Evolutionary conservation across 2,113 vertebrate species (phyloP).

Genomic region (Conger conger): DNA sequence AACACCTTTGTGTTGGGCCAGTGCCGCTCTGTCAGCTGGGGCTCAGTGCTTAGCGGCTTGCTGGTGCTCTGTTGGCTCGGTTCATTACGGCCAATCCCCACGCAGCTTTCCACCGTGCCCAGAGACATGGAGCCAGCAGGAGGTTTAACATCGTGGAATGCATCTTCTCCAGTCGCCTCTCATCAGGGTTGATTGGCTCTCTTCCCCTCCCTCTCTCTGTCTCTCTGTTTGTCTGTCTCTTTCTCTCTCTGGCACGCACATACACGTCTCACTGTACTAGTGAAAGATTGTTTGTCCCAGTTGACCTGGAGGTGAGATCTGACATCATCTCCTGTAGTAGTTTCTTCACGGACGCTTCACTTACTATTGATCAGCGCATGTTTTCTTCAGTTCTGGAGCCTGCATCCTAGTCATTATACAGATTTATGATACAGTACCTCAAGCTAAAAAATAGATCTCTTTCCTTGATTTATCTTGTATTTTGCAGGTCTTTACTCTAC

Average conservation of each 20-base stretch:
- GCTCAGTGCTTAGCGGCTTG: neutral
- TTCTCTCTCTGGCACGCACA: neutral
- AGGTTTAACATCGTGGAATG: neutral
- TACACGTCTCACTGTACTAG: conserved; percentile 9
- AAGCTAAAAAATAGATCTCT: neutral
- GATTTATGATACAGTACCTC: neutral
- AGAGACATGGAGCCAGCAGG: conserved; percentile 30
- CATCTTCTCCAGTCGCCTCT: neutral
- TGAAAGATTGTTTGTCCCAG: neutral
- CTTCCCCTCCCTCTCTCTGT: conserved; percentile 17
- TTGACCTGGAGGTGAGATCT: neutral
- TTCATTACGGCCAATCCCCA: neutral
- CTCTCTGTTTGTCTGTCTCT: conserved; percentile 22
- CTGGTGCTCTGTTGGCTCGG: neutral
- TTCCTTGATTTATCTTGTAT: neutral
- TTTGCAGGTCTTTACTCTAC: too few species aligned
- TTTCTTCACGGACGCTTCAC: neutral
- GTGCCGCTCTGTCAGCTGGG: conserved; percentile 4
- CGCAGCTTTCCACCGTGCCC: neutral
- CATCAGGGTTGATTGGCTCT: neutral
- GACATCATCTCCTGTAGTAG: neutral
- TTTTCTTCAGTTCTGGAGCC: neutral
- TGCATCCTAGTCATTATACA: neutral
- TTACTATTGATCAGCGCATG: neutral
- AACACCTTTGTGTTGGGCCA: neutral